A percentile compares a stretch with the other conserved stretches of the same genome.
phyloP scores from a whole-genome alignment of 2,113 vertebrate genomes.

The Malurus melanocephalus region DNA sequence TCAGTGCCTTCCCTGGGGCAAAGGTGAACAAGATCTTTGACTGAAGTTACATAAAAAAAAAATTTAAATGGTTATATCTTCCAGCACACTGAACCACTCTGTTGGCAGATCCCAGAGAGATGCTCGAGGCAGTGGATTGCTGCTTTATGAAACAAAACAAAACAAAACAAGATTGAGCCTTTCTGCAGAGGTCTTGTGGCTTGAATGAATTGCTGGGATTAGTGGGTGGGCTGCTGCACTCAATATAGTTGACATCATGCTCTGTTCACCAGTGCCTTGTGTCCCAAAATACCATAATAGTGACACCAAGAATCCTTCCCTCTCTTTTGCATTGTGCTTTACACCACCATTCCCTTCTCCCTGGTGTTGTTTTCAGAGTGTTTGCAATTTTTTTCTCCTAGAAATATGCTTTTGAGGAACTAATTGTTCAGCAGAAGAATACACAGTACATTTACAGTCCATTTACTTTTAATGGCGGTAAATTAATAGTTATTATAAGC shows the following conservation, averaged over 20 bases:
- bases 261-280: background rate
- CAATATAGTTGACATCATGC: background rate
- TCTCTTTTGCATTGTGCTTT: background rate
- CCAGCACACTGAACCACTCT: background rate
- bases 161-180: slow-evolving; percentile 17
- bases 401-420: background rate
- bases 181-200: background rate
- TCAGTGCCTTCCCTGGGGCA: too few species aligned
- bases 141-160: slow-evolving; percentile 21
- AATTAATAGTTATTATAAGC: background rate
- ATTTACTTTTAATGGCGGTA: background rate
- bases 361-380: background rate
- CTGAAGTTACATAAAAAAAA: too few species aligned
- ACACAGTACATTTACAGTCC: background rate
- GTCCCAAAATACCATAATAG: slow-evolving; percentile 22
- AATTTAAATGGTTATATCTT: too few species aligned
- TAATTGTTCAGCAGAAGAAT: background rate
- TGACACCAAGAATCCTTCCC: background rate
- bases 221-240: background rate
- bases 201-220: slow-evolving; percentile 6
- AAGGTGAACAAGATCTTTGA: too few species aligned
- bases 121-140: background rate
- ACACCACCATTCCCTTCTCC: background rate
- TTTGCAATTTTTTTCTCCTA: background rate
- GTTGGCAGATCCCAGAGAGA: slow-evolving; percentile 7